Evolutionary conservation across 2,797 vertebrate genomes (phyloP).

Genomic region (Sebastes iracundus): DNA sequence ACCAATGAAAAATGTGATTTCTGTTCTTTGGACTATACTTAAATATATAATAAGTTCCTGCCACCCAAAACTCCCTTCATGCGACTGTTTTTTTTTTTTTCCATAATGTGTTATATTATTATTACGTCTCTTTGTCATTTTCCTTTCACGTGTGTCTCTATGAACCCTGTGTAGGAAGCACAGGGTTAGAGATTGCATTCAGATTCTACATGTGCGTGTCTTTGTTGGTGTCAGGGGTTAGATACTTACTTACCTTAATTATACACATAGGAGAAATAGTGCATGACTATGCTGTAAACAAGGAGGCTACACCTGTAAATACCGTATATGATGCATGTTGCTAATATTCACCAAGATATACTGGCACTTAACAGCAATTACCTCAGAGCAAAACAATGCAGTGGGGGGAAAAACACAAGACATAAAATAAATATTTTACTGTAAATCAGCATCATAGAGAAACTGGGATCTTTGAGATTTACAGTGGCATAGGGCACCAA

Average conservation of each 20-base stretch:
- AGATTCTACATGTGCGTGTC: neutral
- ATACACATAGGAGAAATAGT: neutral
- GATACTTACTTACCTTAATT: neutral
- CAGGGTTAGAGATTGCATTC: neutral
- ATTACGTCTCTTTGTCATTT: neutral
- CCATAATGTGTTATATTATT: neutral
- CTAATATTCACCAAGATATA: neutral
- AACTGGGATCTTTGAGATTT: neutral
- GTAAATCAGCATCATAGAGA: neutral
- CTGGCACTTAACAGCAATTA: neutral
- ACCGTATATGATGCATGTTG: neutral
- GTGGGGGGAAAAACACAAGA: neutral
- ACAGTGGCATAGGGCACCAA: neutral
- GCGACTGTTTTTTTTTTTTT: neutral
- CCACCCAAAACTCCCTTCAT: neutral
- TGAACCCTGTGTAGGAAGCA: rapidly evolving
- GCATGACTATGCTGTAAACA: neutral
- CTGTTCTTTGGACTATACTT: neutral
- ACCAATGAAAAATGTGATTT: constrained; percentile 27
- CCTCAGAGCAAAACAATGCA: neutral
- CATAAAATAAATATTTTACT: neutral
- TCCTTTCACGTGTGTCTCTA: neutral
- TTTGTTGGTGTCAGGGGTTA: neutral
- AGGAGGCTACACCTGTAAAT: neutral
- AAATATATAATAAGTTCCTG: neutral